phyloP scores from a whole-genome alignment of 2,113 vertebrate genomes.

The Hemiprocne comata region DNA sequence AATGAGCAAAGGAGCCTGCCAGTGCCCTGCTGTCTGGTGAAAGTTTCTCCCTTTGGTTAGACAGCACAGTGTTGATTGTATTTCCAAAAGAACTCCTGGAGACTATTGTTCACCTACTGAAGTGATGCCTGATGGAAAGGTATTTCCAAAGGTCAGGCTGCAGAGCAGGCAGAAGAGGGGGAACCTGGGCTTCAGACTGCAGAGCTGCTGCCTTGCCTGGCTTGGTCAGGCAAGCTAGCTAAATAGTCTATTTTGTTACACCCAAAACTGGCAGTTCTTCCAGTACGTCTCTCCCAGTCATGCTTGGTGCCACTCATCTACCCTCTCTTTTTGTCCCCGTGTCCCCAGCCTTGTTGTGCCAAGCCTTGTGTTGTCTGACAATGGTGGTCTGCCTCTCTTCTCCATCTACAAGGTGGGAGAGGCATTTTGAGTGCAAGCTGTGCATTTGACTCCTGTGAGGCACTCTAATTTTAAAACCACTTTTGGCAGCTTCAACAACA shows the following conservation, averaged over 20 bases:
- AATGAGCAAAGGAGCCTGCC: background rate
- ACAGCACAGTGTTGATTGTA: accelerated
- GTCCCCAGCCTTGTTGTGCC: no score
- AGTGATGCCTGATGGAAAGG: background rate
- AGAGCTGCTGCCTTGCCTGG: background rate
- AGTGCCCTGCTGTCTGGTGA: background rate
- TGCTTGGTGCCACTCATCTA: background rate
- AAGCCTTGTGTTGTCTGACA: background rate
- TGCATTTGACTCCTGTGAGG: background rate
- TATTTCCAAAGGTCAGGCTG: background rate
- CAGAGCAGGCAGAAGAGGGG: background rate
- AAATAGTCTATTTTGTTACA: background rate
- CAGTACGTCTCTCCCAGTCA: background rate
- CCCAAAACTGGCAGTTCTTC: background rate
- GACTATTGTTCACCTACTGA: background rate
- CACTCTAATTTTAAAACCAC: background rate
- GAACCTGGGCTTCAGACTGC: background rate
- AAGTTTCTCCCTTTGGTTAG: background rate
- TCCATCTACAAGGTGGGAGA: background rate
- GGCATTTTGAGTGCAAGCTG: background rate
- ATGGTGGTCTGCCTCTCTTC: background rate
- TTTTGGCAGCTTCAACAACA: background rate
- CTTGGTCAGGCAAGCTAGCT: background rate
- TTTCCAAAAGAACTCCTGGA: background rate
- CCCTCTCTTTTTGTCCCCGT: background rate